Percentiles rank a stretch among this genome's conserved stretches.
Conservation (phyloP, 2,797 vertebrate genomes). For the Hoplostethus atlanticus region DNA sequence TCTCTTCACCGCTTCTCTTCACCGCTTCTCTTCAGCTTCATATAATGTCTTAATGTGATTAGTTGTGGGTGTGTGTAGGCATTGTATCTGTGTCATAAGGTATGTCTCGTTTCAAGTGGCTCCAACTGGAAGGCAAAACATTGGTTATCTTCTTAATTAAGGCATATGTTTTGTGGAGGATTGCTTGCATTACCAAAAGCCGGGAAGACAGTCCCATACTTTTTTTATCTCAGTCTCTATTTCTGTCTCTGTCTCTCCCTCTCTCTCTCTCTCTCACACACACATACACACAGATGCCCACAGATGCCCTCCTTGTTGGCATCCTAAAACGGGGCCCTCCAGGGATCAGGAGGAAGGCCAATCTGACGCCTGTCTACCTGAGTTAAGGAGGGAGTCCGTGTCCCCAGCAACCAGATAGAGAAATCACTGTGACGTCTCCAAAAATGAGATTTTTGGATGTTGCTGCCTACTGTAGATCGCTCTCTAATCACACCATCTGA, state of each 20-base stretch:
- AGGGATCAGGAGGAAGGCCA: conserved; percentile 31
- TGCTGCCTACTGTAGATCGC: conserved; percentile 37
- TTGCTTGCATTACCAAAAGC: conserved; percentile 25
- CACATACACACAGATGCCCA: not conserved
- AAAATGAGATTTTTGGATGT: conserved; percentile 55
- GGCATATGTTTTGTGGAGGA: conserved; percentile 16
- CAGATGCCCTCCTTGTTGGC: not conserved
- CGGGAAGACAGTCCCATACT: not conserved
- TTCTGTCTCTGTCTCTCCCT: not conserved
- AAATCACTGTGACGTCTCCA: conserved; percentile 50
- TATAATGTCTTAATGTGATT: conserved; percentile 34
- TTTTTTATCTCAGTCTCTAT: conserved; percentile 22
- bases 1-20: not conserved
- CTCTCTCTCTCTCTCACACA: not conserved
- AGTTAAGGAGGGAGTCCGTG: conserved; percentile 26
- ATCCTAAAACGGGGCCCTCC: conserved; percentile 4
- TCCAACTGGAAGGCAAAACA: conserved; percentile 9
- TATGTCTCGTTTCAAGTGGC: conserved; percentile 33
- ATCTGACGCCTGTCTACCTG: conserved; percentile 58
- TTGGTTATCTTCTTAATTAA: conserved; percentile 40
- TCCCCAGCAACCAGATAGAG: conserved; percentile 55
- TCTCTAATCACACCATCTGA: conserved; percentile 67
- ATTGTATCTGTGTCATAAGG: conserved; percentile 30
- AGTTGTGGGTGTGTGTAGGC: conserved; percentile 20
- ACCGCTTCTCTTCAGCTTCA: conserved; percentile 1